Evolutionary conservation across 2,888 invertebrate genomes (phyloP), one percentile per base, ranked within the genome.

Genomic region (Sympetrum striolatum): DNA sequence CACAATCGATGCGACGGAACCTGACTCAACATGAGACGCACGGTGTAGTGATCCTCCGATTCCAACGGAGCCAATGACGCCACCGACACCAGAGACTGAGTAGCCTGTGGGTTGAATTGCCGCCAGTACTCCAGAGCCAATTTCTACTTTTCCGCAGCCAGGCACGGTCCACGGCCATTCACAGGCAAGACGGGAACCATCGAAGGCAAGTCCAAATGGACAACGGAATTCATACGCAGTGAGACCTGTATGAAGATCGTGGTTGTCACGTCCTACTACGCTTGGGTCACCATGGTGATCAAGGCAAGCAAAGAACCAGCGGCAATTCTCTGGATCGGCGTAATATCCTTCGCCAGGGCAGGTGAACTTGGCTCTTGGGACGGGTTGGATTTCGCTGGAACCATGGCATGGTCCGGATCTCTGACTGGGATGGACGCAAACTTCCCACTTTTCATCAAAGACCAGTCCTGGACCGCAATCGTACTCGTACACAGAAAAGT

Each of bases 81-180:
- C 93, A 44, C 93, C 92, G 0, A 93, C 93, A 90, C 93, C 93
- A 39, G 93, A 92, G 0, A 93, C 93, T 4, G 93, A 93, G n/a
- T 93, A 93, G 86, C 94, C 94, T 0, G 92, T 91, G 4, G 94
- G 91, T 90, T 94, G 93, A 1, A 86, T 60, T 0, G 86, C 86
- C 22, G 86, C 86, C 39, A 86, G n/a, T 4, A 86, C 86, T 22
- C 86, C 86, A 31, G 92, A 92, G 18, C 92, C 91, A 92, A 95
- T 93, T 10, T 94, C 95, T 73, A 95, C 94, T 92, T 94, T 94
- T 0, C 95, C 95, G 92, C 96, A 96, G 15, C 94, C 95, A 0
- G 96, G 96, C 37, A 97, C 97, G 90, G 96, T 93, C 97, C 97
- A 97, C 0, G 97, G 96, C 97, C 97, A 97, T 93, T 97, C 97